A percentile compares a stretch with the other conserved stretches of the same genome.
Evolutionary conservation across 2,888 invertebrate species (phyloP).

Genomic region (Neoaliturus tenellus): DNA sequence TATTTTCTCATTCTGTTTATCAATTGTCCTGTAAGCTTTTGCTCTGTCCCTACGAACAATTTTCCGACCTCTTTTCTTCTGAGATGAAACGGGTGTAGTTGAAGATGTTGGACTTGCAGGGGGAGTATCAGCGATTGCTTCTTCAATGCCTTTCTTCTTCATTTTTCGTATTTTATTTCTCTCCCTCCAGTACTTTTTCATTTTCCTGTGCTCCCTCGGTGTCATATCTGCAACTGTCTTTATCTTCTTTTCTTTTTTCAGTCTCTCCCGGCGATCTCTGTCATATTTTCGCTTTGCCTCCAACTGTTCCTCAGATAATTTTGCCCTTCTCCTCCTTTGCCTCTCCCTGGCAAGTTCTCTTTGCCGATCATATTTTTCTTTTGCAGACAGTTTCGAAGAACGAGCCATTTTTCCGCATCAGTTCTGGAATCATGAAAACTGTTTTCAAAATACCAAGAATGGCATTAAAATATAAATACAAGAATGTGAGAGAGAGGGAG

Average conservation of each 20-base stretch:
- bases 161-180: neutral
- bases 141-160: neutral
- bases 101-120: neutral
- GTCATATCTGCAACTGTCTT: conserved; percentile 8
- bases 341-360: too few species aligned
- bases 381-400: too few species aligned
- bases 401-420: too few species aligned
- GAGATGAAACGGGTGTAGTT: neutral
- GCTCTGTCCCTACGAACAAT: neutral
- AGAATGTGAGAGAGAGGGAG: too few species aligned
- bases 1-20: too few species aligned
- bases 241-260: neutral
- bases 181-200: conserved; percentile 21
- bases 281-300: conserved; percentile 17
- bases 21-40: neutral
- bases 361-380: too few species aligned
- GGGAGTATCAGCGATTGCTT: neutral
- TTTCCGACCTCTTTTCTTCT: neutral
- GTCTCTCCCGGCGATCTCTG: neutral
- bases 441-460: too few species aligned
- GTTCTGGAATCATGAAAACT: too few species aligned
- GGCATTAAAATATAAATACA: too few species aligned
- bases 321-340: too few species aligned
- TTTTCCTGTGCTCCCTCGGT: neutral
- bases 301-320: too few species aligned